Evolutionary conservation across 2,113 vertebrate genomes (phyloP).

Genomic region (Varanus komodoensis): DNA sequence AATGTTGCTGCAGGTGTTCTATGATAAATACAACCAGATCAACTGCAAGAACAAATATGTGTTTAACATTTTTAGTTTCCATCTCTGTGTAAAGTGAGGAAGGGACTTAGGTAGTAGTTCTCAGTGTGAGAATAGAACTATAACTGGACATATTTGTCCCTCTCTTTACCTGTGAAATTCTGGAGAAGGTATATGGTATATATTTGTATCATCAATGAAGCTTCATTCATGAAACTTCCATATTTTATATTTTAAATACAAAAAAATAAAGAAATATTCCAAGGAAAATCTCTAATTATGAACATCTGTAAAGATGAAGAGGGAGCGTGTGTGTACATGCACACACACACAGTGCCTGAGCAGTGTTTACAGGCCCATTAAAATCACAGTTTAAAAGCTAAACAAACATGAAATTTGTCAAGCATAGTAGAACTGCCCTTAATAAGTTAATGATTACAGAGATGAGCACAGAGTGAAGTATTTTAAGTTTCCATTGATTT

Average conservation of each 20-base stretch:
- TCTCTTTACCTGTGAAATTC: not conserved
- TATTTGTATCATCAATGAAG: no score
- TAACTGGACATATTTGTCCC: not conserved
- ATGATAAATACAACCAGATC: not conserved
- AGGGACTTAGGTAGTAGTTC: not conserved
- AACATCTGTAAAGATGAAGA: not conserved
- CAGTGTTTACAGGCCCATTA: not conserved
- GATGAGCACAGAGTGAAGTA: not conserved
- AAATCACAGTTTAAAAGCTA: not conserved
- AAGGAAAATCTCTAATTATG: not conserved
- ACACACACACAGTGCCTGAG: not conserved
- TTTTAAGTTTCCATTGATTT: not conserved
- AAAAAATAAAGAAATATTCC: not conserved
- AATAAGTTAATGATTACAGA: not conserved
- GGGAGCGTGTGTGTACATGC: no score
- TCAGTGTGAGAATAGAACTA: not conserved
- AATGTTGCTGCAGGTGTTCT: not conserved
- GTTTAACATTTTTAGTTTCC: not conserved
- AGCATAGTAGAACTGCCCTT: not conserved
- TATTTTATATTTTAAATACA: not conserved
- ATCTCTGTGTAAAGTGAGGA: not conserved
- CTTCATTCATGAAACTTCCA: accelerated
- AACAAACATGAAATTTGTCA: constrained; percentile 1
- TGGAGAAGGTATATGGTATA: no score
- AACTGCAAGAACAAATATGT: not conserved